These are phyloP conservation scores for Euschistus heros DNA, from an alignment of 1,140 invertebrate genomes.

Conservation along the genomic window DNA sequence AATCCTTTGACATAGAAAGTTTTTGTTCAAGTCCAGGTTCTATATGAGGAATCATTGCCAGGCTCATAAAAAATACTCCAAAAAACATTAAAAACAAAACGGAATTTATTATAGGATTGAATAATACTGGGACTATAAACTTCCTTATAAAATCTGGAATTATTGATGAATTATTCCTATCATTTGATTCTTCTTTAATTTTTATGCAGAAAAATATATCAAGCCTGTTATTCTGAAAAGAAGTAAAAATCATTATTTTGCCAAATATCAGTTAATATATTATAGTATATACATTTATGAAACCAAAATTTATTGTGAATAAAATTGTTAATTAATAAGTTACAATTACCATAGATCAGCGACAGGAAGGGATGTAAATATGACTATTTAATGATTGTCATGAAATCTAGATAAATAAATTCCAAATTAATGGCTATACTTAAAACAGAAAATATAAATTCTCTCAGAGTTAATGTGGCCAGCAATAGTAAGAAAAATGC, in stretches of 20 bases:
- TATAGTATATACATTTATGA: no score
- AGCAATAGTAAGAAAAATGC: no score
- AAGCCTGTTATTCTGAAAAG: constrained; percentile 48
- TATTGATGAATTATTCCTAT: constrained; percentile 48
- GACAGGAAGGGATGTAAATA: no score
- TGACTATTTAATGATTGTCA: no score
- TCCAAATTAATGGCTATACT: no score
- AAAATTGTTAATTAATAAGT: no score
- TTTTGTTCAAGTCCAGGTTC: constrained; percentile 93
- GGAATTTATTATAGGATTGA: constrained; percentile 61
- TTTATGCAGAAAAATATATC: constrained; percentile 78
- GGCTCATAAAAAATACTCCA: constrained; percentile 80
- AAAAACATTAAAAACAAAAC: constrained; percentile 74
- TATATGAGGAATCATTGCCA: constrained; percentile 76
- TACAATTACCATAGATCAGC: no score
- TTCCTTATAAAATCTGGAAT: constrained; percentile 78
- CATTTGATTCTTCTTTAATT: constrained; percentile 48
- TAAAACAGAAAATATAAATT: no score
- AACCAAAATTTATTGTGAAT: no score
- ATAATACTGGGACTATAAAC: constrained; percentile 74
- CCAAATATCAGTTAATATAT: no score
- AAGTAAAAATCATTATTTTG: background rate
- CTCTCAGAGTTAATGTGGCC: no score
- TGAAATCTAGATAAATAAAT: no score
- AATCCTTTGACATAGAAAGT: constrained; percentile 93